Base-by-base conservation (phyloP, 2,888 invertebrate species). In the Tipula confusa region DNA sequence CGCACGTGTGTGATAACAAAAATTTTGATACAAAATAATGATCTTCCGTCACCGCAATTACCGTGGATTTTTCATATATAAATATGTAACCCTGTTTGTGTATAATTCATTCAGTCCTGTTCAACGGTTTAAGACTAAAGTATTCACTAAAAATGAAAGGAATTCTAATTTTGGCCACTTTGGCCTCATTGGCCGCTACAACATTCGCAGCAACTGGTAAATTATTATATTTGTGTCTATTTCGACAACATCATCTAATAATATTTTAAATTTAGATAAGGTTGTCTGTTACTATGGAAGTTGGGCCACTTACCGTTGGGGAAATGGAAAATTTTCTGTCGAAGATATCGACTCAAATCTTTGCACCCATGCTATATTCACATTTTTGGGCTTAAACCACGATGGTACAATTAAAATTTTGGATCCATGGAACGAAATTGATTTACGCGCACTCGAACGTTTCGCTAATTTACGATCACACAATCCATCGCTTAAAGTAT, bases 361-460 rank as follows among this genome's bases (percentile, higher is more conserved):
- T 0, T 95, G 95, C 87, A 94, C 94, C 0, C 94, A 95, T 86
- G 83, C 93, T 33, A 91, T 94, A 11, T 95, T 94, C 87, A 88
- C 92, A 0, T 95, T 95, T 87, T 91, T 92, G 5, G 95, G 94
- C 0, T 88, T 94, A 3, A 88, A 90, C 43, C 29, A 85, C 0
- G 87, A 90, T 79, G 92, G 92, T 3, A 88, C 87, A 0, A 87
- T 93, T 0, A 86, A 87, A 7, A 88, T 92, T 0, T 86, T 93
- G n/a, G 93, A 94, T 85, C 84, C 90, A 0, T 90, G 89, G 87
- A 88, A 92, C 82, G 94, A 94, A 64, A 83, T 85, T 15, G 33
- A 82, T 86, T 84, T 84, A 87, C 88, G 87, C 79, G 91, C 88
- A n/a, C 89, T 89, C 82, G 86, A 86, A 2, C 85, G 88, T 24